These are phyloP conservation scores for Gibbula magus DNA, from an alignment of 2,888 invertebrate genomes.

Conservation along the genomic window DNA sequence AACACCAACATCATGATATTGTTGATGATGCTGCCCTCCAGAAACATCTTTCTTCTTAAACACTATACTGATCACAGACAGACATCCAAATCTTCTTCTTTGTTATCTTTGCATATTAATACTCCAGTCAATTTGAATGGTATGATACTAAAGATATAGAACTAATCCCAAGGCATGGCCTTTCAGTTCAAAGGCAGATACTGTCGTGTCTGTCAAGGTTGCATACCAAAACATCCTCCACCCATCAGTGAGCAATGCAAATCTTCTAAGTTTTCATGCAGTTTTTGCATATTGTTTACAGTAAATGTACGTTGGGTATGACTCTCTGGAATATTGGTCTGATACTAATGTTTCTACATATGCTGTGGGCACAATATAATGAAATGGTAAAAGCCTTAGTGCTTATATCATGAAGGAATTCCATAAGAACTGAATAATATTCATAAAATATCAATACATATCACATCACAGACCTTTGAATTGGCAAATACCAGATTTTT, in stretches of 20 bases:
- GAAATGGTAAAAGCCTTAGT: no score
- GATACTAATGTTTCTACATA: neutral
- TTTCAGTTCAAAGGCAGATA: no score
- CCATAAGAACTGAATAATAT: no score
- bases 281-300: neutral
- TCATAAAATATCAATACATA: no score
- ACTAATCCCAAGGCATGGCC: no score
- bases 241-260: neutral
- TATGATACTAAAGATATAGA: neutral
- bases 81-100: neutral
- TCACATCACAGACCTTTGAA: no score
- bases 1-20: no score
- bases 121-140: neutral
- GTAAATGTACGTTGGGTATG: neutral
- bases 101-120: constrained; percentile 2
- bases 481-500: no score
- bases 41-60: neutral
- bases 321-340: neutral
- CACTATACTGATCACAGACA: constrained; percentile 4
- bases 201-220: neutral
- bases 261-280: neutral
- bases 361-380: no score
- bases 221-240: neutral
- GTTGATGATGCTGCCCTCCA: no score
- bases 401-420: no score